Percentiles rank a stretch among this genome's conserved stretches.
These are phyloP conservation scores for Leucophenga varia DNA, from an alignment of 1,140 invertebrate species.

Conservation along the genomic window DNA sequence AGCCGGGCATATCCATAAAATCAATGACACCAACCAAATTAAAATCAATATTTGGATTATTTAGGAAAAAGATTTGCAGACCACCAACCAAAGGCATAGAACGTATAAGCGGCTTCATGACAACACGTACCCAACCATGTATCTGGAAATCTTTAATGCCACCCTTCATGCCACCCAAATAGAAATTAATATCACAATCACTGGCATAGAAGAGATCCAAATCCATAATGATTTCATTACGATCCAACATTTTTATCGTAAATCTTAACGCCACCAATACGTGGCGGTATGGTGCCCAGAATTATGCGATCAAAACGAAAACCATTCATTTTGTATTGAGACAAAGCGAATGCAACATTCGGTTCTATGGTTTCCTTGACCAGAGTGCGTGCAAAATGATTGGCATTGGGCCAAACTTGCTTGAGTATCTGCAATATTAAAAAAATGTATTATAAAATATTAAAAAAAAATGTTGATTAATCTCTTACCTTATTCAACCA, in stretches of 20 bases:
- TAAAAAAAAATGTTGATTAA: no score
- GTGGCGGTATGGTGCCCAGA: slow-evolving; percentile 86
- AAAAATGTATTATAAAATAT: not conserved
- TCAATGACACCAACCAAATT: slow-evolving; percentile 93
- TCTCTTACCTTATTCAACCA: slow-evolving; percentile 90
- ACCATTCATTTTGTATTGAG: slow-evolving; percentile 81
- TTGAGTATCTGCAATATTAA: slow-evolving; percentile 70
- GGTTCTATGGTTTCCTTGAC: slow-evolving; percentile 84
- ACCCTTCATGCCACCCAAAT: slow-evolving; percentile 77
- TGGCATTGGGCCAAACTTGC: slow-evolving; percentile 96
- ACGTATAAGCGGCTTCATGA: slow-evolving; percentile 92
- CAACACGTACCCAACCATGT: slow-evolving; percentile 84
- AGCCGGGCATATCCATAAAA: slow-evolving; percentile 91
- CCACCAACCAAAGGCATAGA: slow-evolving; percentile 89
- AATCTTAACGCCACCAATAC: slow-evolving; percentile 91
- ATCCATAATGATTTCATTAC: slow-evolving; percentile 96
- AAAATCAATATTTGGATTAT: slow-evolving; percentile 93
- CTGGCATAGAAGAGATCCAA: slow-evolving; percentile 92
- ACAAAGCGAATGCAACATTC: slow-evolving; percentile 72
- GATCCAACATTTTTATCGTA: slow-evolving; percentile 89
- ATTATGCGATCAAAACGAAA: slow-evolving; percentile 94
- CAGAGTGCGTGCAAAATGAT: slow-evolving; percentile 79
- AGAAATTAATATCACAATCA: slow-evolving; percentile 90
- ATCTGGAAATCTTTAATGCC: slow-evolving; percentile 92
- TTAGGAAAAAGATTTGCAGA: slow-evolving; percentile 93